Conservation (phyloP, 2,113 vertebrate genomes). For the Seriola quinqueradiata region DNA sequence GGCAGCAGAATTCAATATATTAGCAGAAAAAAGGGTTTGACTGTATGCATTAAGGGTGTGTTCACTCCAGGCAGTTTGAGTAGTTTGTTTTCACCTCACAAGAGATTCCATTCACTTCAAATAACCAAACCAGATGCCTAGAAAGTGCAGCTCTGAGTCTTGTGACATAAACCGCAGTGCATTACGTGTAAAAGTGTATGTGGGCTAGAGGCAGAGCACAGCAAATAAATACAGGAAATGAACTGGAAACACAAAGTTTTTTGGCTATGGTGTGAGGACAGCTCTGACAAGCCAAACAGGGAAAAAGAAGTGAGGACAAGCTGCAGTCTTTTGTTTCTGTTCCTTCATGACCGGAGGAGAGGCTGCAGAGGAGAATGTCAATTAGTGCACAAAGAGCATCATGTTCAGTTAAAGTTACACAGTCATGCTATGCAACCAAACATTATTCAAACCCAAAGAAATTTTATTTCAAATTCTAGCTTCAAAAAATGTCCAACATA, state of each 20-base stretch:
- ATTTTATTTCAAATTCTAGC: not conserved
- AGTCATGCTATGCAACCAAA: not conserved
- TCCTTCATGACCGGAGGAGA: not conserved
- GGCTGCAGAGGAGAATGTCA: not conserved
- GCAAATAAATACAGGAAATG: slow-evolving; percentile 3
- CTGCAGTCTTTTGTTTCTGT: not conserved
- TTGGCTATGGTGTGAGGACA: not conserved
- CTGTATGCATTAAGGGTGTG: slow-evolving; percentile 23
- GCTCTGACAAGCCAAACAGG: not conserved
- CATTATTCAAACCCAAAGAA: not conserved
- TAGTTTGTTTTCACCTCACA: not conserved
- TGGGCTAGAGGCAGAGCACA: not conserved
- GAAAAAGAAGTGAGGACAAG: not conserved
- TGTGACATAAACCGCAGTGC: not conserved
- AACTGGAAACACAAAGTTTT: not conserved
- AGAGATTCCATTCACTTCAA: slow-evolving; percentile 22
- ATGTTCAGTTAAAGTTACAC: not conserved
- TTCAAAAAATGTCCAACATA: not conserved
- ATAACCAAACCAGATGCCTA: slow-evolving; percentile 15
- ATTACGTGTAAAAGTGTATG: not conserved
- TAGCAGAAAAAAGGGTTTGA: not conserved
- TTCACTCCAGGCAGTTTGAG: not conserved
- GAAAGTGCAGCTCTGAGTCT: not conserved
- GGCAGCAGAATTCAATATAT: not conserved
- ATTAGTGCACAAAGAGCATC: not conserved